Evolutionary conservation across 2,888 invertebrate species (phyloP), one percentile per base, ranked within the genome.

Genomic region (Zhengitettix transpicula): DNA sequence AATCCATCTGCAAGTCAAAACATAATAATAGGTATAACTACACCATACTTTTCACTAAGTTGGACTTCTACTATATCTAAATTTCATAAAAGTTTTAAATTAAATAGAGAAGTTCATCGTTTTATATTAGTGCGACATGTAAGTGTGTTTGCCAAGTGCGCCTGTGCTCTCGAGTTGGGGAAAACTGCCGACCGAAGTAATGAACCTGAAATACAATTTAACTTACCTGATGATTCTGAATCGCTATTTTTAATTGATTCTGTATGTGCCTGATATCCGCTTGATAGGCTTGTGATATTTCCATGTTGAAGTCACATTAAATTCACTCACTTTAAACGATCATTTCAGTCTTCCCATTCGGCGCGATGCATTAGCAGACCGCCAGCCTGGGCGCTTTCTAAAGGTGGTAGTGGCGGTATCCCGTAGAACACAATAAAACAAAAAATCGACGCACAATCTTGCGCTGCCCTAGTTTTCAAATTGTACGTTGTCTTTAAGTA

Each of bases 211-310:
- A 14, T 12, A 12, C 12, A 47, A n/a, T 56, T 60, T 60, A 61
- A 71, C 72, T 73, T 71, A 81, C 81, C 78, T 81, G 81, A 74
- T 81, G 81, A 71, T 80, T 74, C 68, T 78, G 75, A 68, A 82
- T 81, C 63, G 81, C 81, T 70, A 78, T 79, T 75, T 78, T 80
- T 68, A 81, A 74, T 68, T 81, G 79, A 61, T 75, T 75, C 70
- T 81, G 81, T 64, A 79, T 77, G 72, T 75, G 75, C 61, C 78
- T 74, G 70, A 82, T 81, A 68, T 81, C 80, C 72, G 79, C 79
- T 68, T 79, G 79, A 68, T 81, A 77, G 71, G 78, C 76, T 69
- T 60, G 57, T 10, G 60, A 55, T 40, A 60, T 47, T 17, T 60
- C 60, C 60, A 60, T 60, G 7, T 12, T n/a, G 47, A 47, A 12